Percentiles rank a stretch among this genome's conserved stretches.
These are phyloP conservation scores for Auanema freiburgensis DNA, from an alignment of 2,888 invertebrate genomes.

Conservation along the genomic window DNA sequence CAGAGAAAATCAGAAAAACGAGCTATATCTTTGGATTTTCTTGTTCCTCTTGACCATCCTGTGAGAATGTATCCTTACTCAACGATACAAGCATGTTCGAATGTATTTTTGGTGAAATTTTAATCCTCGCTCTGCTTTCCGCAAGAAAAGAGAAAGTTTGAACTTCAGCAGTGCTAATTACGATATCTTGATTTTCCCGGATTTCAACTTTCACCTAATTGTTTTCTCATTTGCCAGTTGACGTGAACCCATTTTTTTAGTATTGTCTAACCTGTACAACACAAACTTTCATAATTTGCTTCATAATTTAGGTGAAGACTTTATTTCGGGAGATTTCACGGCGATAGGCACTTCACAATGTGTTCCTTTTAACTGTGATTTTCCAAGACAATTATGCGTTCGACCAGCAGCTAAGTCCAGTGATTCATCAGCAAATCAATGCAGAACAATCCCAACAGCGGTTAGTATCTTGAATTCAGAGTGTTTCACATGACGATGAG, in stretches of 20 bases:
- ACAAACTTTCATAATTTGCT: neutral
- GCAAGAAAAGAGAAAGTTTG: no score
- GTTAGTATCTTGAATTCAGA: slow-evolving; percentile 20
- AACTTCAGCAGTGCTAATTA: no score
- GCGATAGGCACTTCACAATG: slow-evolving; percentile 54
- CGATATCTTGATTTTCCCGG: neutral
- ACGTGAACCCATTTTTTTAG: neutral
- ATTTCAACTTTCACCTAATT: slow-evolving; percentile 1
- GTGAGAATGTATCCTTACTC: no score
- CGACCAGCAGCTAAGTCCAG: slow-evolving; percentile 47
- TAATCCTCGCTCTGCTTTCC: no score
- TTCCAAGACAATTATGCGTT: slow-evolving; percentile 58
- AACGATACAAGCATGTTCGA: neutral
- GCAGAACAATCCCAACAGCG: slow-evolving; percentile 46
- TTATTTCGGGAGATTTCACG: slow-evolving; percentile 49
- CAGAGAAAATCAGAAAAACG: neutral
- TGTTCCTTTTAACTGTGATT: slow-evolving; percentile 54
- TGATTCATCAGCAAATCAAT: slow-evolving; percentile 54
- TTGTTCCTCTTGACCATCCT: neutral
- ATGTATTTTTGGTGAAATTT: neutral
- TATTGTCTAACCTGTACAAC: neutral
- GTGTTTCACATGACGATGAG: no score
- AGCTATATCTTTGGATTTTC: neutral
- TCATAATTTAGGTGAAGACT: slow-evolving; percentile 54
- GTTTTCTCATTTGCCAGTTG: neutral